phyloP scores from a whole-genome alignment of 2,113 vertebrate genomes.

The Chauna torquata region DNA sequence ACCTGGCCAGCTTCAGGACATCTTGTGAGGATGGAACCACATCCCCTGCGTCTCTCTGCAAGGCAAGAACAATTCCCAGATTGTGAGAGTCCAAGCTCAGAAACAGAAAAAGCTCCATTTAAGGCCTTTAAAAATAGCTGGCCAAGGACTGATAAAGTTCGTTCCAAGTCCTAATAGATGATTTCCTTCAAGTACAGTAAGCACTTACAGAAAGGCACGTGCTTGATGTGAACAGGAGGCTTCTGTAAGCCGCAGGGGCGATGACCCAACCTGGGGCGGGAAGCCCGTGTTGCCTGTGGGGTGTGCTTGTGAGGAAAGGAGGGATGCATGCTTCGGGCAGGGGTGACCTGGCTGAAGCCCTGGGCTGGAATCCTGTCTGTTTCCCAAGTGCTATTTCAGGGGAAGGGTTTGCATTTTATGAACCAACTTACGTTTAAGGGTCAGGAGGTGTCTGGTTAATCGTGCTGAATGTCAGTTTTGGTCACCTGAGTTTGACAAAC shows the following conservation, averaged over 20 bases:
- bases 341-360: no score
- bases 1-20: not conserved
- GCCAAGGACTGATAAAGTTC: not conserved
- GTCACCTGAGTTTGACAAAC: not conserved
- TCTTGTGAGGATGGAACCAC: slow-evolving; percentile 52
- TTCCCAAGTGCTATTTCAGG: not conserved
- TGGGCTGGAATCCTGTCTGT: not conserved
- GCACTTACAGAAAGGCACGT: not conserved
- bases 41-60: not conserved
- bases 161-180: slow-evolving; percentile 8
- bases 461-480: not conserved
- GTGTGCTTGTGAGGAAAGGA: not conserved
- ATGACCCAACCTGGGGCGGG: not conserved
- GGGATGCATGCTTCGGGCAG: not conserved
- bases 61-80: slow-evolving; percentile 58
- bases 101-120: slow-evolving; percentile 57
- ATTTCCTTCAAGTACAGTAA: not conserved
- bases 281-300: not conserved
- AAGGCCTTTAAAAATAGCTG: slow-evolving; percentile 58
- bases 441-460: not conserved
- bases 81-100: slow-evolving; percentile 57
- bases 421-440: not conserved
- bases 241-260: not conserved
- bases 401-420: not conserved
- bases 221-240: not conserved